Base-by-base conservation (phyloP, 2,797 vertebrate genomes). In the Lindbergichthys nudifrons region DNA sequence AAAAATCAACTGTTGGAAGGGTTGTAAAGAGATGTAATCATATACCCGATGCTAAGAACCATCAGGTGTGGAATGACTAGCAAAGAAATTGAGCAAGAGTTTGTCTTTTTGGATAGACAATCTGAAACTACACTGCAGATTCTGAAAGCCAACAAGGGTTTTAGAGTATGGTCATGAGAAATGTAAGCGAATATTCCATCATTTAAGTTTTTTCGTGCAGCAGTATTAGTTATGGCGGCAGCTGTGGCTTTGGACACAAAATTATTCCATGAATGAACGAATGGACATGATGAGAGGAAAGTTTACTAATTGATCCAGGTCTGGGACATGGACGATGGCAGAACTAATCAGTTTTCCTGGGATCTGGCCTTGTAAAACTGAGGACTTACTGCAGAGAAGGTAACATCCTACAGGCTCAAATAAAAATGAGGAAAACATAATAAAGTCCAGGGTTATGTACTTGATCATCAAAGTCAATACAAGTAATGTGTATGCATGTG, bases 301-400 rank as follows among this genome's bases (percentile, higher is more conserved):
- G 54, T 67, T 72, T 66, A 66, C 69, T 42, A 76, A 83, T 72
- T 75, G 64, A 26, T 68, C 70, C 45, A 73, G 69, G 66, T 70
- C 54, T 83, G 64, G 39, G 63, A 83, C 70, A 63, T 75, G 79
- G 75, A 87, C 16, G 43, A 63, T 48, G 36, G 64, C 30, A 52
- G 58, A 53, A 66, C 26, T 39, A 76, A 87, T 86, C 78, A 68
- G 56, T 66, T 90, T 85, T 81, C 72, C 61, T 59, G 58, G 59
- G 73, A 61, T 76, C 82, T 84, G 78, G 71, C 63, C 59, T 73
- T 71, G 59, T 70, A 57, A 53, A 50, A 30, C 61, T 77, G 26
- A 53, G 2, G 51, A 62, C 70, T 80, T 59, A 70, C 19, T 58
- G 11, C 71, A 81, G 65, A 71, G 70, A 86, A 79, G 21, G 72